Evolutionary conservation across 1,140 invertebrate genomes (phyloP).

Genomic region (Lithobius niger): DNA sequence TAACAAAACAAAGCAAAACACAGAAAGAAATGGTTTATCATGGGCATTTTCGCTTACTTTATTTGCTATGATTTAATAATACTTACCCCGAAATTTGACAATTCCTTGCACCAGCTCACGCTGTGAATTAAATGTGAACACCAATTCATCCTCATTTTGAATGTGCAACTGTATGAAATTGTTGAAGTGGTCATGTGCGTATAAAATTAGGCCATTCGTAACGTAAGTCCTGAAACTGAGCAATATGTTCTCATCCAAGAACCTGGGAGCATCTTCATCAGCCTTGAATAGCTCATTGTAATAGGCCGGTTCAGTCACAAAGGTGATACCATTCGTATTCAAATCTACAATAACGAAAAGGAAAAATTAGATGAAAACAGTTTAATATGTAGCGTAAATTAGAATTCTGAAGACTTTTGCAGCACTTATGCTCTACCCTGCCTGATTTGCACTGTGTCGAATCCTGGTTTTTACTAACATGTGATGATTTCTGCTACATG

Average conservation of each 20-base stretch:
- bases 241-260: constrained; percentile 61
- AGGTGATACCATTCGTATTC: constrained; percentile 76
- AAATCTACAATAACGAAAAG: constrained; percentile 54
- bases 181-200: constrained; percentile 82
- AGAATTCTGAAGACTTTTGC: too few species aligned
- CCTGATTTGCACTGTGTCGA: too few species aligned
- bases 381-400: too few species aligned
- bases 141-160: constrained; percentile 52
- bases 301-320: constrained; percentile 61
- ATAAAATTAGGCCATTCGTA: constrained; percentile 62
- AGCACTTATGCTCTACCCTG: too few species aligned
- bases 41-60: background rate
- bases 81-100: constrained; percentile 18
- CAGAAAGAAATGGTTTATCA: background rate
- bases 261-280: constrained; percentile 43
- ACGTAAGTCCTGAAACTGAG: constrained; percentile 80
- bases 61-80: background rate
- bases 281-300: constrained; percentile 58
- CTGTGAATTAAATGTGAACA: constrained; percentile 69
- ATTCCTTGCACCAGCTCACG: constrained; percentile 62
- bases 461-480: too few species aligned
- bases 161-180: constrained; percentile 87
- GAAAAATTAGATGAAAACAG: background rate
- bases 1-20: background rate
- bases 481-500: too few species aligned